Percentiles rank a stretch among this genome's conserved stretches.
Evolutionary conservation across 2,888 invertebrate species (phyloP).

Genomic region (Hypomecis punctinalis): DNA sequence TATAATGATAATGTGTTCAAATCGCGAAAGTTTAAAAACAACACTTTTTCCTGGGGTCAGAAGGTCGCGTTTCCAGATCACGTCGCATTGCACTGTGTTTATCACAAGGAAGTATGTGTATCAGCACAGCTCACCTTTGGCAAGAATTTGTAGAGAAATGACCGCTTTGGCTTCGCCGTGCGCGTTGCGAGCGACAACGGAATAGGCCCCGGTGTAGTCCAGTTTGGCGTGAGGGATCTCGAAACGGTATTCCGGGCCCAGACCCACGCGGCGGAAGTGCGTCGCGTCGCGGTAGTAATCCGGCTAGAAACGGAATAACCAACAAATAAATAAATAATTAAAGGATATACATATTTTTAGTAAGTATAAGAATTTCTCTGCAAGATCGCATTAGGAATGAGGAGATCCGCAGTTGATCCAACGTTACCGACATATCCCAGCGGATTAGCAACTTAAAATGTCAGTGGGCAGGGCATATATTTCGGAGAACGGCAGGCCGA

Average conservation of each 20-base stretch:
- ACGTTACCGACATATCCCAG: too few relatives aligned
- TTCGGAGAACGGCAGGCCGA: too few relatives aligned
- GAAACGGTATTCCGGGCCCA: conserved; percentile 92
- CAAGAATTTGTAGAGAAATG: conserved; percentile 94
- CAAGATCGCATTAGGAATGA: neutral
- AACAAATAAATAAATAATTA: neutral
- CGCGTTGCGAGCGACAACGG: conserved; percentile 92
- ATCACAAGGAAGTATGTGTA: too few relatives aligned
- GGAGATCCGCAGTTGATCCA: too few relatives aligned
- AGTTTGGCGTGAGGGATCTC: conserved; percentile 94
- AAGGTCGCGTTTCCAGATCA: too few relatives aligned
- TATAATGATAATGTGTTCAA: too few relatives aligned
- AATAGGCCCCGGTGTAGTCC: conserved; percentile 94
- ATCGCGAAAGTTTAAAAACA: too few relatives aligned
- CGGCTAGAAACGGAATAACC: conserved; percentile 74
- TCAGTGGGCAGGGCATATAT: too few relatives aligned
- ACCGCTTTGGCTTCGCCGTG: conserved; percentile 94
- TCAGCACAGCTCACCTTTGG: conserved; percentile 87
- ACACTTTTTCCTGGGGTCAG: too few relatives aligned
- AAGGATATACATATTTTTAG: neutral
- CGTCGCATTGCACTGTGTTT: too few relatives aligned
- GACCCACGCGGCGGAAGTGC: conserved; percentile 90
- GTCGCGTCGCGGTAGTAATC: conserved; percentile 95
- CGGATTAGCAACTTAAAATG: too few relatives aligned
- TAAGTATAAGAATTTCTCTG: too few relatives aligned